phyloP scores from a whole-genome alignment of 2,888 invertebrate genomes.

The Caradrina kadenii region DNA sequence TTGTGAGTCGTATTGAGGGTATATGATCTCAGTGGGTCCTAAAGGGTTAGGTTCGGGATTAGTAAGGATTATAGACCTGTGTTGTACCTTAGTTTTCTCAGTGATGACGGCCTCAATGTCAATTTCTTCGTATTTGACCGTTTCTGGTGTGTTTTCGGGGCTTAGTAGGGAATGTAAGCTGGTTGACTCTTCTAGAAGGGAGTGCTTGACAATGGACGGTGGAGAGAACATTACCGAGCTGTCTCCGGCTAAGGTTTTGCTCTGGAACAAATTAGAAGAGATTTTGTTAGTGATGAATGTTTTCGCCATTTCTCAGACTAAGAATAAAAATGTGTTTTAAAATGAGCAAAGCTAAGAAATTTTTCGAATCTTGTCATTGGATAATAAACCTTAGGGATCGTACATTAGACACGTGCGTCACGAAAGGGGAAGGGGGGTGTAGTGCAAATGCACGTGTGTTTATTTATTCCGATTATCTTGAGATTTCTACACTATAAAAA shows the following conservation, averaged over 20 bases:
- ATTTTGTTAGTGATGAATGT: conserved; percentile 3
- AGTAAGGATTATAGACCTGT: conserved; percentile 87
- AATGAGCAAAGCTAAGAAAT: too few relatives aligned
- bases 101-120: conserved; percentile 83
- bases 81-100: conserved; percentile 89
- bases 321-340: too few relatives aligned
- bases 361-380: too few relatives aligned
- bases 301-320: too few relatives aligned
- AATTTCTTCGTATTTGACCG: conserved; percentile 78
- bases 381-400: too few relatives aligned
- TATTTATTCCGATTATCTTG: too few relatives aligned
- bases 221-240: conserved; percentile 96
- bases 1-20: conserved; percentile 61
- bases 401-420: too few relatives aligned
- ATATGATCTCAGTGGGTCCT: conserved; percentile 50
- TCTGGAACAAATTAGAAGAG: conserved; percentile 90
- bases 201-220: conserved; percentile 96
- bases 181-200: conserved; percentile 92
- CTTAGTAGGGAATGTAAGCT: conserved; percentile 90
- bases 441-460: too few relatives aligned
- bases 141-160: conserved; percentile 84
- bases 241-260: conserved; percentile 95
- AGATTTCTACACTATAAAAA: too few relatives aligned
- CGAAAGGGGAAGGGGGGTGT: too few relatives aligned
- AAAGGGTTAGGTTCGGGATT: conserved; percentile 81